phyloP scores from a whole-genome alignment of 2,797 vertebrate genomes.

The Poecile montanus region DNA sequence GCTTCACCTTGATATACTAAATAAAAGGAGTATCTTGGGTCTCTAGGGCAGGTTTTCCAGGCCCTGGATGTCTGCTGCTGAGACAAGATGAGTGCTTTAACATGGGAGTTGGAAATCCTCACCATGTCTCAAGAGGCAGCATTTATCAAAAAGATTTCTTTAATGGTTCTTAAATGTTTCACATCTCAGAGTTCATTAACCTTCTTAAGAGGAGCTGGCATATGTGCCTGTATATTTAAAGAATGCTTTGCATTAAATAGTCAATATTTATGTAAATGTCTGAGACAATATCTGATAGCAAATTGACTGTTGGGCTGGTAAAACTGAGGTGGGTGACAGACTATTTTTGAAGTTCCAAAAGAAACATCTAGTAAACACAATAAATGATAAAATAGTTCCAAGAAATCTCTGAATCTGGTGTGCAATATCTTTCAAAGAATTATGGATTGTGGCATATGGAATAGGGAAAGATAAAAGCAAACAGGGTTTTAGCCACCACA shows the following conservation, averaged over 20 bases:
- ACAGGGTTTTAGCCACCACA: not conserved
- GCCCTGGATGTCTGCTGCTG: not conserved
- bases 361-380: not conserved
- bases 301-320: not conserved
- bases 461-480: not conserved
- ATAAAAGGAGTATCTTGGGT: not conserved
- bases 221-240: not conserved
- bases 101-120: not conserved
- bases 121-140: not conserved
- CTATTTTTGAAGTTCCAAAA: not conserved
- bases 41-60: not conserved
- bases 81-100: not conserved
- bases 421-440: not conserved
- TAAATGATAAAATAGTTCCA: constrained; percentile 4
- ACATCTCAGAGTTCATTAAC: not conserved
- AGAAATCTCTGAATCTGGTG: not conserved
- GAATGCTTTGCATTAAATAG: constrained; percentile 25
- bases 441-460: accelerated
- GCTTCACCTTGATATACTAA: not conserved
- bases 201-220: not conserved
- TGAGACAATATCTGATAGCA: not conserved
- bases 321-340: not conserved
- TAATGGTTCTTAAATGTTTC: constrained; percentile 15
- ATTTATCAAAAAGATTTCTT: constrained; percentile 8
- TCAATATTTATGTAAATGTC: constrained; percentile 43